These are phyloP conservation scores for Piaya cayana DNA, from an alignment of 2,113 vertebrate genomes.

Conservation along the genomic window DNA sequence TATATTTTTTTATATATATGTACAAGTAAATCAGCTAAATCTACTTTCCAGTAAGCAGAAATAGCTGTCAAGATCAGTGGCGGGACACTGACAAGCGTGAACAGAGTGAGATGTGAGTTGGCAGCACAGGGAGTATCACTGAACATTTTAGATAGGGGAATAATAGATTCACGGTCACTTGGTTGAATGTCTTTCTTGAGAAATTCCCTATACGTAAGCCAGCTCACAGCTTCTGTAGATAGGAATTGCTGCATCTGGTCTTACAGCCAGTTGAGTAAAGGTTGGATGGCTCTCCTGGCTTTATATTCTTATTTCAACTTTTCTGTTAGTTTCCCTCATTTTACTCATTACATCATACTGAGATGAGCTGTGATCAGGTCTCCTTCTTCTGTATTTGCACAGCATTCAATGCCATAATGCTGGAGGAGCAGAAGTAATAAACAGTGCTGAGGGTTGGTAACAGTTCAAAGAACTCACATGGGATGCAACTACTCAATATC, in stretches of 20 bases:
- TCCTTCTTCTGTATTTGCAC: background rate
- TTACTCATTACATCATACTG: background rate
- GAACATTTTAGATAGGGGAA: background rate
- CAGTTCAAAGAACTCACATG: background rate
- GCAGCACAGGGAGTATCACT: background rate
- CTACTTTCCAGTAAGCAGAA: background rate
- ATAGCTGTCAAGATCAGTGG: background rate
- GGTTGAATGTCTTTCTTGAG: background rate
- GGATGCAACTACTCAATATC: background rate
- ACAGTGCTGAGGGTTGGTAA: fast-evolving
- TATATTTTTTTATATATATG: background rate
- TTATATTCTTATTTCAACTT: background rate
- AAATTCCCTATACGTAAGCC: background rate
- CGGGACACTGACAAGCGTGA: background rate
- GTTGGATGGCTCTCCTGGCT: background rate
- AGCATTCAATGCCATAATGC: background rate
- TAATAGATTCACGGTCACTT: background rate
- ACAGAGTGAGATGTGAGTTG: background rate
- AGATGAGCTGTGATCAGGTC: background rate
- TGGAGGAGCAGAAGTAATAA: background rate
- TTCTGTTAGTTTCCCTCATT: background rate
- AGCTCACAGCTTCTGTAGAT: background rate
- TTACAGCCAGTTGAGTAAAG: background rate
- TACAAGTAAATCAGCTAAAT: background rate
- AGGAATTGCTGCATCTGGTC: background rate